Conservation (phyloP, 2,113 vertebrate genomes). For the Calypte anna region DNA sequence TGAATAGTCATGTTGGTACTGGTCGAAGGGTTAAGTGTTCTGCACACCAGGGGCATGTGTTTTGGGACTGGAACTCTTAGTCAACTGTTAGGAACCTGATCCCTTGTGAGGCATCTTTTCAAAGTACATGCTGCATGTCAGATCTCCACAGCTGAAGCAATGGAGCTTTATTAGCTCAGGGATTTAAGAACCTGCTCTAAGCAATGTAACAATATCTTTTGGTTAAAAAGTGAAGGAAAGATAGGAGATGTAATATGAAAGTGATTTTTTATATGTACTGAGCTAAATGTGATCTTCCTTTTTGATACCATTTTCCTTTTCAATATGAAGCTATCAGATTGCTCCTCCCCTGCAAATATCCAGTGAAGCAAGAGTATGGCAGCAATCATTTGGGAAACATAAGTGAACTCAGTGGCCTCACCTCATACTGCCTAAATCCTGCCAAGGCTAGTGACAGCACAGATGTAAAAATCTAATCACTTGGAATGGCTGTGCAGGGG, state of each 20-base stretch:
- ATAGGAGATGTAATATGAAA: constrained; percentile 26
- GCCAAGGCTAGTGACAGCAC: neutral
- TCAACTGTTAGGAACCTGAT: constrained; percentile 77
- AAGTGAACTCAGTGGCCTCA: neutral
- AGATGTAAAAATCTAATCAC: neutral
- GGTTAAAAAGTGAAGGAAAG: constrained; percentile 56
- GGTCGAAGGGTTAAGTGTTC: constrained; percentile 89
- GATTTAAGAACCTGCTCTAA: constrained; percentile 73
- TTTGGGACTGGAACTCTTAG: constrained; percentile 77
- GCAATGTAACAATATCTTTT: constrained; percentile 60
- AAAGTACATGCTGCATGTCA: constrained; percentile 73
- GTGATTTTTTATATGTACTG: constrained; percentile 11
- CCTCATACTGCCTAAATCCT: neutral
- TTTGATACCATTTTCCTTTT: constrained; percentile 16
- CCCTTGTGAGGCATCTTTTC: constrained; percentile 68
- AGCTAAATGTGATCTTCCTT: constrained; percentile 25
- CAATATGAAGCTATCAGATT: neutral
- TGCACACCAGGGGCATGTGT: constrained; percentile 78
- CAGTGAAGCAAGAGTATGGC: neutral
- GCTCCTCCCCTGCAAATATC: neutral
- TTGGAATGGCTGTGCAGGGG: neutral
- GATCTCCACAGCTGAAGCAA: constrained; percentile 63
- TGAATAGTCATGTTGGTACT: constrained; percentile 83
- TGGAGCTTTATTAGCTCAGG: constrained; percentile 75
- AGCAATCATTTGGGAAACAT: neutral